Evolutionary conservation across 2,888 invertebrate species (phyloP).

Genomic region (Heteromyza rotundicornis): DNA sequence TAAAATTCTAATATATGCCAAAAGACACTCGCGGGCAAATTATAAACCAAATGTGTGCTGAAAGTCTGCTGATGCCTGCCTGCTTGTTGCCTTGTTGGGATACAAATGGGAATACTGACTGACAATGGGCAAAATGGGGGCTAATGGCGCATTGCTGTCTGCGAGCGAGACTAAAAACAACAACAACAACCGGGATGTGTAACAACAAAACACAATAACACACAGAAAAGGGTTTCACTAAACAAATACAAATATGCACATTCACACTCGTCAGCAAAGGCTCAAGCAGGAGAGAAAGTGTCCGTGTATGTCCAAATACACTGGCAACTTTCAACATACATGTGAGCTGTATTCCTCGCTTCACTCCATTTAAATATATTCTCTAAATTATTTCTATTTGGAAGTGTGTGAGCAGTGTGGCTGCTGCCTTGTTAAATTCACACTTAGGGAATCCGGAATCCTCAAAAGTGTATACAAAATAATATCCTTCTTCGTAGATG

Average conservation of each 20-base stretch:
- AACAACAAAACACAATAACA: slow-evolving; percentile 6
- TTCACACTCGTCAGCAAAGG: neutral
- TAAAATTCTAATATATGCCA: slow-evolving; percentile 6
- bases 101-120: slow-evolving; percentile 14
- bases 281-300: too few species aligned
- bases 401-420: too few species aligned
- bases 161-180: neutral
- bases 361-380: too few species aligned
- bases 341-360: too few species aligned
- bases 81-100: slow-evolving; percentile 9
- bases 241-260: neutral
- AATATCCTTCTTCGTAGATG: too few species aligned
- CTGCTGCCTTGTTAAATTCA: too few species aligned
- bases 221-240: slow-evolving; percentile 7
- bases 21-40: neutral
- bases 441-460: too few species aligned
- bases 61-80: neutral
- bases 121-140: neutral
- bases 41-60: too few species aligned
- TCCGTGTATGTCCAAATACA: too few species aligned
- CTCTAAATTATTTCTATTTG: too few species aligned
- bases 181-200: neutral
- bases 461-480: too few species aligned
- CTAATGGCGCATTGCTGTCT: slow-evolving; percentile 21
- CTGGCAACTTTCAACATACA: too few species aligned